These are phyloP conservation scores for Bucorvus abyssinicus DNA, from an alignment of 2,797 vertebrate genomes.

Conservation along the genomic window DNA sequence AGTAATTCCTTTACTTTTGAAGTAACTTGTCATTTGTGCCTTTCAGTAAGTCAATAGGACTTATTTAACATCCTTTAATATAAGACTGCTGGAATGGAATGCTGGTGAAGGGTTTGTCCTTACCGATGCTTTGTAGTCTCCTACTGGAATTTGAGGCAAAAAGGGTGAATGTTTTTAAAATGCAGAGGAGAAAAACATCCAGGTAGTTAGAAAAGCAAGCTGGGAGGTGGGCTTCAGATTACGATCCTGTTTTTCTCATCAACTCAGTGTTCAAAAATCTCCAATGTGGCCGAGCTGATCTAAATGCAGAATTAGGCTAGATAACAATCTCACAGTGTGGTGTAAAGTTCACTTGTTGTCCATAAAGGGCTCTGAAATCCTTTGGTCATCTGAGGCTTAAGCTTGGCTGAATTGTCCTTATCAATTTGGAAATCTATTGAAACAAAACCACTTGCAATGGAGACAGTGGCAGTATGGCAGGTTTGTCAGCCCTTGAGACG, in stretches of 20 bases:
- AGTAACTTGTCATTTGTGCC: neutral
- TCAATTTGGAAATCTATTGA: neutral
- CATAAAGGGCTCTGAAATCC: neutral
- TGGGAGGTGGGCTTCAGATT: neutral
- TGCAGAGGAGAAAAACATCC: neutral
- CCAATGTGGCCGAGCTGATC: neutral
- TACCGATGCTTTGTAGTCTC: neutral
- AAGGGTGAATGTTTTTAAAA: neutral
- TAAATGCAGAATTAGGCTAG: neutral
- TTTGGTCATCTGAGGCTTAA: neutral
- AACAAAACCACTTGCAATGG: neutral
- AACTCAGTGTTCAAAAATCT: neutral
- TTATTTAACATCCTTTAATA: neutral
- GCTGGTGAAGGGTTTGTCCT: neutral
- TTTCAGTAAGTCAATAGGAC: neutral
- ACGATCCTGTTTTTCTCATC: neutral
- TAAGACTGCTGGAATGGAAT: neutral
- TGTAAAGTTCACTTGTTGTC: neutral
- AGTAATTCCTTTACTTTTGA: slow-evolving; percentile 4
- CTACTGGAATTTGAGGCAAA: neutral
- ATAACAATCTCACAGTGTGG: neutral
- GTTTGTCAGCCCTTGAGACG: neutral
- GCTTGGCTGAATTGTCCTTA: neutral
- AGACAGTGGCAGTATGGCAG: rapidly evolving
- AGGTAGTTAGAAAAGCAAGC: neutral